Percentiles rank a stretch among this genome's conserved stretches.
These are phyloP conservation scores for Otis tarda DNA, from an alignment of 2,113 vertebrate species.

Conservation along the genomic window DNA sequence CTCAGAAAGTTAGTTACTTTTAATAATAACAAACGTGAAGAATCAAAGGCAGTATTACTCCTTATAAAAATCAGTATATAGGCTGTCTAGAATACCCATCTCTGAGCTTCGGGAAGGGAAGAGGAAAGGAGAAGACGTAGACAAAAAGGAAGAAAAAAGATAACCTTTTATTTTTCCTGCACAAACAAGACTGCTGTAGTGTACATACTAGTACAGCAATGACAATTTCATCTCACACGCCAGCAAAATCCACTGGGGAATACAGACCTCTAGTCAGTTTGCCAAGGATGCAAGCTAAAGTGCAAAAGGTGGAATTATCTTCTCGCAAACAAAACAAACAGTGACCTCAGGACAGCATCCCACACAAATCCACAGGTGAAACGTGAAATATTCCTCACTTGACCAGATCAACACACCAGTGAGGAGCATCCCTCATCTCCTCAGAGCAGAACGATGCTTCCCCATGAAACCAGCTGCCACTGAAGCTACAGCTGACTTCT, in stretches of 20 bases:
- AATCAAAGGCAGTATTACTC: neutral
- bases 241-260: neutral
- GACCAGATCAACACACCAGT: neutral
- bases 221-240: neutral
- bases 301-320: neutral
- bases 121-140: neutral
- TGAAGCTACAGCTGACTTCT: neutral
- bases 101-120: neutral
- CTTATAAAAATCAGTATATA: neutral
- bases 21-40: neutral
- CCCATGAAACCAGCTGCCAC: neutral
- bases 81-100: neutral
- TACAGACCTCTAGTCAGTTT: neutral
- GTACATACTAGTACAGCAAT: neutral
- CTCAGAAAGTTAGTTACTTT: neutral
- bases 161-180: neutral
- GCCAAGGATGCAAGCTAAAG: neutral
- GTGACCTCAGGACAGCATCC: neutral
- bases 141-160: neutral
- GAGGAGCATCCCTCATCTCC: neutral
- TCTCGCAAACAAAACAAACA: neutral
- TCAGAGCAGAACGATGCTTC: fast-evolving
- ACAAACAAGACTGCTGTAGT: neutral
- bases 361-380: neutral
- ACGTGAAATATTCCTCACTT: fast-evolving